Percentiles rank a stretch among this genome's conserved stretches.
Evolutionary conservation across 1,140 invertebrate species (phyloP).

Genomic region (Arion vulgaris): DNA sequence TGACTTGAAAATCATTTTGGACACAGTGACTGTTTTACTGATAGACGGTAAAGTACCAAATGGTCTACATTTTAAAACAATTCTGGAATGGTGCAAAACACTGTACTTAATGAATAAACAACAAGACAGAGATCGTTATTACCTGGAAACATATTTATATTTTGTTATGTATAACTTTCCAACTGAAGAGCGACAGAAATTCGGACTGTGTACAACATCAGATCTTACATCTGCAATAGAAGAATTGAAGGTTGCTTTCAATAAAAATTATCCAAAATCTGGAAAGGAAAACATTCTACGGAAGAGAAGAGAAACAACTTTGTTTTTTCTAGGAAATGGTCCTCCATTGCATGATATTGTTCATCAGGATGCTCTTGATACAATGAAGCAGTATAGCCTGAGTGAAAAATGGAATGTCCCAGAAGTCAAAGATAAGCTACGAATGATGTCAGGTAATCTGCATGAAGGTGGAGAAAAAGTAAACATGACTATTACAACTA

Average conservation of each 20-base stretch:
- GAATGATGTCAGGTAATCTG: not conserved
- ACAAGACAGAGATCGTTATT: not conserved
- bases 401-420: constrained; percentile 18
- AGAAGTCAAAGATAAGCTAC: not conserved
- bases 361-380: not conserved
- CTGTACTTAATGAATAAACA: not conserved
- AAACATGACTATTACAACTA: not conserved
- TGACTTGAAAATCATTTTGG: not conserved
- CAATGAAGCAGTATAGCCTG: not conserved
- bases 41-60: not conserved
- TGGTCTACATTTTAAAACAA: not conserved
- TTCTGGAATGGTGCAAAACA: constrained; percentile 12
- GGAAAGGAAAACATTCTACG: not conserved
- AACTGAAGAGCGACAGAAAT: constrained; percentile 28
- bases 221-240: not conserved
- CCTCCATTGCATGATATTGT: constrained; percentile 24
- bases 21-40: constrained; percentile 1
- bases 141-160: constrained; percentile 26
- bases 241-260: not conserved
- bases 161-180: constrained; percentile 35
- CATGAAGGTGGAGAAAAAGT: constrained; percentile 13
- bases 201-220: not conserved
- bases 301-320: constrained; percentile 19
- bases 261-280: constrained; percentile 24
- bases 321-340: constrained; percentile 29